Percentiles rank a stretch among this genome's conserved stretches.
Conservation (phyloP, 2,888 invertebrate species). For the Brachycybe producta region DNA sequence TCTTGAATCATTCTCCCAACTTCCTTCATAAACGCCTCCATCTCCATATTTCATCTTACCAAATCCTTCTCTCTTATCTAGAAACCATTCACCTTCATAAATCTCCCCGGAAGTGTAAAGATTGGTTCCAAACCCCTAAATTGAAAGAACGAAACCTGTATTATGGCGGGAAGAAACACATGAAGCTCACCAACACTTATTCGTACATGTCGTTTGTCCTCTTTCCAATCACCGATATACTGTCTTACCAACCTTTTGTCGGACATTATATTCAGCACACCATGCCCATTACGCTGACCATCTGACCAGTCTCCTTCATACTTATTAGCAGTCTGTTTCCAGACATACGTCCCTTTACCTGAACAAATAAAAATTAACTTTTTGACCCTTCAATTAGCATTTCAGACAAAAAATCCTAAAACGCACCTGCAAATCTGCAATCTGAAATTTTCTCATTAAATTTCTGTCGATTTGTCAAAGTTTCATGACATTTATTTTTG, state of each 20-base stretch:
- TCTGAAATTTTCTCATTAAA: no score
- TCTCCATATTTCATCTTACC: conserved; percentile 11
- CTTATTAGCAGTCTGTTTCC: conserved; percentile 3
- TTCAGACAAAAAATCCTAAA: no score
- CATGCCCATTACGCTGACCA: conserved; percentile 11
- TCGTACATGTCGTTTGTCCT: conserved; percentile 10
- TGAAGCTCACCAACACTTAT: no score
- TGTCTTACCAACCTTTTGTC: conserved; percentile 2
- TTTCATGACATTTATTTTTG: no score
- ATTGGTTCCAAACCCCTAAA: background rate
- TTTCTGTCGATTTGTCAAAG: no score
- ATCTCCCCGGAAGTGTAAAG: conserved; percentile 1
- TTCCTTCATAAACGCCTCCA: background rate
- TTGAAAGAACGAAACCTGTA: no score
- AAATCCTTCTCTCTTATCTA: conserved; percentile 4
- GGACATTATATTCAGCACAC: conserved; percentile 1
- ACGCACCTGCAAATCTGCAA: no score
- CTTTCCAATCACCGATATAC: conserved; percentile 16
- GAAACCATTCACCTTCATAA: conserved; percentile 14
- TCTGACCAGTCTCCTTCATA: conserved; percentile 15
- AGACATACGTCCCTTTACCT: background rate
- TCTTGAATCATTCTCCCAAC: background rate
- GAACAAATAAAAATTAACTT: background rate
- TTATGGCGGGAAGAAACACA: no score
- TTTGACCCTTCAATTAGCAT: no score